A percentile compares a stretch with the other conserved stretches of the same genome.
Conservation (phyloP, 2,113 vertebrate genomes). For the Hystrix brachyura region DNA sequence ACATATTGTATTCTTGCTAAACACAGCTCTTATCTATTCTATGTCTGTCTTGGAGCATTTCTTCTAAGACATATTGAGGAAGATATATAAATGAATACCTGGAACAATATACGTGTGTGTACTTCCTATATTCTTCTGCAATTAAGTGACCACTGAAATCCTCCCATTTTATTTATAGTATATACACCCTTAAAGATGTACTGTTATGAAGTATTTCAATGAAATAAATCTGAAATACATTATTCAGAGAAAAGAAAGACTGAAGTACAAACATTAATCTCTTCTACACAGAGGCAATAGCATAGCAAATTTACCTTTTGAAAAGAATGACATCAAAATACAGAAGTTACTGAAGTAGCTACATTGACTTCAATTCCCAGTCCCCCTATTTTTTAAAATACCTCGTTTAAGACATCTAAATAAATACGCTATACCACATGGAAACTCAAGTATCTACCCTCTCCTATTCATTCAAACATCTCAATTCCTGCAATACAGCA, state of each 20-base stretch:
- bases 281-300: background rate
- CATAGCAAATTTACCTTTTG: background rate
- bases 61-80: background rate
- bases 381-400: background rate
- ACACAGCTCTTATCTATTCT: background rate
- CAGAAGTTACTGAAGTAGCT: background rate
- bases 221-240: background rate
- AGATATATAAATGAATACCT: background rate
- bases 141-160: background rate
- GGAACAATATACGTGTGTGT: background rate
- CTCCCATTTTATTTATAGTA: background rate
- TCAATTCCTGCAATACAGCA: background rate
- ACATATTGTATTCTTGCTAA: background rate
- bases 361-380: background rate
- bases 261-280: background rate
- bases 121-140: background rate
- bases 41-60: background rate
- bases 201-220: slow-evolving; percentile 12
- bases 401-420: background rate
- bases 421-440: background rate
- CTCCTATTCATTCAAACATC: background rate
- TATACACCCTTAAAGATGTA: background rate
- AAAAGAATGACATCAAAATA: background rate
- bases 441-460: background rate
- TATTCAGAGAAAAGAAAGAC: background rate